A percentile compares a stretch with the other conserved stretches of the same genome.
phyloP scores from a whole-genome alignment of 2,888 invertebrate genomes.

The Cylindroiulus punctatus region DNA sequence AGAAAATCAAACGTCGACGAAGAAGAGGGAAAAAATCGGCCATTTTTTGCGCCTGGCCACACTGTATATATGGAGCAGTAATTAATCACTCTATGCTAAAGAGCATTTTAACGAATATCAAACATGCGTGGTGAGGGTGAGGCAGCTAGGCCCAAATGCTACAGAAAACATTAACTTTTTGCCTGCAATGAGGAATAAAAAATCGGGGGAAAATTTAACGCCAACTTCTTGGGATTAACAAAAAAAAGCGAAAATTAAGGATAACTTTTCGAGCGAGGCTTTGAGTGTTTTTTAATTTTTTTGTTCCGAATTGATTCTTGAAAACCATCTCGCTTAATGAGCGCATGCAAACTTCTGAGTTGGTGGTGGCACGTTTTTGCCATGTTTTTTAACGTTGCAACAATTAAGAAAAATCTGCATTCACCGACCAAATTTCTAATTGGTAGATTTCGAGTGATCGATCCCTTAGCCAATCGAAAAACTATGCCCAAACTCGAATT shows the following conservation, averaged over 20 bases:
- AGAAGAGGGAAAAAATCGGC: constrained; percentile 15
- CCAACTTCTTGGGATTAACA: background rate
- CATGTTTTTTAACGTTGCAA: background rate
- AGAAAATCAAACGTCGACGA: constrained; percentile 36
- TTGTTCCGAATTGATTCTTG: background rate
- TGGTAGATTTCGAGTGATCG: background rate
- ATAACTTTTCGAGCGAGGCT: constrained; percentile 5
- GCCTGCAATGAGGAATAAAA: background rate
- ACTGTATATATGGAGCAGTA: constrained; percentile 46
- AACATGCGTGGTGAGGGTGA: background rate
- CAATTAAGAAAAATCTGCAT: constrained; percentile 18
- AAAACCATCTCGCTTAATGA: background rate
- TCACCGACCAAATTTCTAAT: background rate
- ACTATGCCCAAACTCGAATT: no score
- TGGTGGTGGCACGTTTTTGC: constrained; percentile 2
- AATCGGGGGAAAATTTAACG: background rate
- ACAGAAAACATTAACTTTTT: constrained; percentile 18
- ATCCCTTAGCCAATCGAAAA: no score
- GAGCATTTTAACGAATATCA: constrained; percentile 25
- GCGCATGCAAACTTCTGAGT: background rate
- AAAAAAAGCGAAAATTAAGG: background rate
- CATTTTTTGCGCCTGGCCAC: background rate
- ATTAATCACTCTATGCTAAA: constrained; percentile 47
- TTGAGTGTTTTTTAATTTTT: background rate
- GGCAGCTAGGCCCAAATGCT: background rate